These are phyloP conservation scores for Cordilura impudica DNA, from an alignment of 2,888 invertebrate species.

Conservation along the genomic window DNA sequence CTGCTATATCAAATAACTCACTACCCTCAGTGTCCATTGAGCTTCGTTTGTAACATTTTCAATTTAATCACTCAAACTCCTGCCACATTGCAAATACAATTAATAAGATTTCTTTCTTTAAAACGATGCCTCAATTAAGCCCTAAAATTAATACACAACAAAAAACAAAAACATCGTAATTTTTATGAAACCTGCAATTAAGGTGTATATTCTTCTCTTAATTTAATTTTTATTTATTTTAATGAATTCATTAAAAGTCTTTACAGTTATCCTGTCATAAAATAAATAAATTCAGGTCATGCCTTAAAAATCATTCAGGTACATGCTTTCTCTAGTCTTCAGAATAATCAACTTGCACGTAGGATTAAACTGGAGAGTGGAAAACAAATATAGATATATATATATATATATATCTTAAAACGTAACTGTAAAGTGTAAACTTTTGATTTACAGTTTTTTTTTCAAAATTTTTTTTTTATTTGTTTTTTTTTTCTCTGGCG, in stretches of 20 bases:
- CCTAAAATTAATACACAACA: constrained; percentile 2
- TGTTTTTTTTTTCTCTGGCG: not conserved
- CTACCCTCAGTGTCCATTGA: too few relatives aligned
- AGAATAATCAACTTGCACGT: not conserved
- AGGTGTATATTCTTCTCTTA: constrained; percentile 12
- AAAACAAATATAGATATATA: too few relatives aligned
- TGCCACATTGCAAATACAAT: too few relatives aligned
- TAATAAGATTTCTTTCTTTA: too few relatives aligned
- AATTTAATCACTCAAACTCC: too few relatives aligned
- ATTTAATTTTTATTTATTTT: constrained; percentile 19
- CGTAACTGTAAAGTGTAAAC: constrained; percentile 63
- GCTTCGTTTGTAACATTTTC: too few relatives aligned
- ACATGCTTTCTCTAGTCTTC: constrained; percentile 4
- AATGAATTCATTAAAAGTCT: constrained; percentile 48
- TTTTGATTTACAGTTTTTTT: constrained; percentile 72
- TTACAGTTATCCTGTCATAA: constrained; percentile 47
- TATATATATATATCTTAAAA: too few relatives aligned
- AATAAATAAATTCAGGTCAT: constrained; percentile 51
- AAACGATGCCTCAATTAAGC: not conserved
- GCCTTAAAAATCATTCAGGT: not conserved
- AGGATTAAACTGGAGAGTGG: constrained; percentile 20
- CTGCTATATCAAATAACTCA: too few relatives aligned
- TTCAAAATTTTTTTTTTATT: constrained; percentile 57
- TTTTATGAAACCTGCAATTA: too few relatives aligned
- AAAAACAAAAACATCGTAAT: constrained; percentile 36